phyloP scores from a whole-genome alignment of 2,888 invertebrate genomes.

The Mimas tiliae region DNA sequence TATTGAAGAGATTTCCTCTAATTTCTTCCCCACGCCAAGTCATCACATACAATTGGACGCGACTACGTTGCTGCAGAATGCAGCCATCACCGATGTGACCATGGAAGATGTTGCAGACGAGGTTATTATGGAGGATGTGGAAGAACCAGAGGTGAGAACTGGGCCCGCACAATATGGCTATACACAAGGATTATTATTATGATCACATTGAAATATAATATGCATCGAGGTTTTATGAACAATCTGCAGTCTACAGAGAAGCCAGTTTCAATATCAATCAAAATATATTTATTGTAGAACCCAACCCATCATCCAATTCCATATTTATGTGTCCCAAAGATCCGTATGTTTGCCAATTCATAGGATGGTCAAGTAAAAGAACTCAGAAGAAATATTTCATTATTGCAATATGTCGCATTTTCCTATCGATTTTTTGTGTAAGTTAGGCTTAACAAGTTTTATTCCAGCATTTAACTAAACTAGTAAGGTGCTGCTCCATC shows the following conservation, averaged over 20 bases:
- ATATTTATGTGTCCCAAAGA: neutral
- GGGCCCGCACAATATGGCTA: slow-evolving; percentile 14
- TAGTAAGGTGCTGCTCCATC: slow-evolving; percentile 69
- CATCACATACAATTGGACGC: slow-evolving; percentile 93
- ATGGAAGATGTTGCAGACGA: slow-evolving; percentile 90
- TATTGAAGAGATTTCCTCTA: slow-evolving; percentile 88
- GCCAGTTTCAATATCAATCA: neutral
- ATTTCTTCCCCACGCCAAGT: slow-evolving; percentile 92
- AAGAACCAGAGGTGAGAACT: slow-evolving; percentile 78
- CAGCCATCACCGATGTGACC: slow-evolving; percentile 92
- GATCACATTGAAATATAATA: neutral
- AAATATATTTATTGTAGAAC: neutral
- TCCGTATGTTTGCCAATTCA: neutral
- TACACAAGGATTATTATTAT: slow-evolving; percentile 24
- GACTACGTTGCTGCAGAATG: slow-evolving; percentile 92
- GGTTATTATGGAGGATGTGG: slow-evolving; percentile 66
- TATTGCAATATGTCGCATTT: neutral
- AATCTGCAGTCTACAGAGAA: neutral
- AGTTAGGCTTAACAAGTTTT: slow-evolving; percentile 75
- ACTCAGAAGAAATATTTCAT: neutral
- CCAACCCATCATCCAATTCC: neutral
- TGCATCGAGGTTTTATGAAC: neutral
- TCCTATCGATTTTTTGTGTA: slow-evolving; percentile 36
- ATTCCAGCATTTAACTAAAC: slow-evolving; percentile 80
- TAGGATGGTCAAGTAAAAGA: neutral